Conservation (phyloP, 2,797 vertebrate genomes). For the Chaetophractus vellerosus region DNA sequence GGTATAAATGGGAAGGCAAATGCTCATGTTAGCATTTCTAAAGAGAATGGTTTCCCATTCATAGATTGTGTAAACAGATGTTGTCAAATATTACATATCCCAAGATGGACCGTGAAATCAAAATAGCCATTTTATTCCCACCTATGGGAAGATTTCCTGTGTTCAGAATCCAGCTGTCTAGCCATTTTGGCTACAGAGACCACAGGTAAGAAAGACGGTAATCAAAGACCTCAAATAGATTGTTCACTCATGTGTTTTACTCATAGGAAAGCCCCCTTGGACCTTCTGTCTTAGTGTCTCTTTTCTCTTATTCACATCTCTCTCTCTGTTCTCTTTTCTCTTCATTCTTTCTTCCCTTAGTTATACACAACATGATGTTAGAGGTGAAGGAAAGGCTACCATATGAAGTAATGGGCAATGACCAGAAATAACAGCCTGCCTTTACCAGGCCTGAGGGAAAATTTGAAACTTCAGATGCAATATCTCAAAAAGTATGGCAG, state of each 20-base stretch:
- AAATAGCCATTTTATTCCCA: constrained; percentile 34
- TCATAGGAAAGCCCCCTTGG: not conserved
- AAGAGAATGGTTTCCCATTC: not conserved
- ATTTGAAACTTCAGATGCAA: not conserved
- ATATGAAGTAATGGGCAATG: not conserved
- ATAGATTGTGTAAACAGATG: not conserved
- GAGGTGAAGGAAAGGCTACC: not conserved
- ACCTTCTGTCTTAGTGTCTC: not conserved
- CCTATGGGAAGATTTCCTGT: not conserved
- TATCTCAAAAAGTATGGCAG: not conserved
- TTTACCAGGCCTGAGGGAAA: not conserved
- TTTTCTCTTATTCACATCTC: constrained; percentile 14
- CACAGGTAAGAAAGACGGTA: not conserved
- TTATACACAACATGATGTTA: not conserved
- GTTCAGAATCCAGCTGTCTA: constrained; percentile 18
- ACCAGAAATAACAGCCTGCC: not conserved
- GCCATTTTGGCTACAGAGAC: not conserved
- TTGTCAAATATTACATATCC: not conserved
- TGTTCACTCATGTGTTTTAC: not conserved
- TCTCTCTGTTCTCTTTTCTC: not conserved
- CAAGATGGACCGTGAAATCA: not conserved
- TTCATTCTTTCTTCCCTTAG: not conserved
- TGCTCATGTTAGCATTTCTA: not conserved
- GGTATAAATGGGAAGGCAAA: not conserved
- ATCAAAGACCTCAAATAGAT: not conserved